Evolutionary conservation across 2,888 invertebrate genomes (phyloP), one percentile per base, ranked within the genome.

Genomic region (Desoria tigrina): DNA sequence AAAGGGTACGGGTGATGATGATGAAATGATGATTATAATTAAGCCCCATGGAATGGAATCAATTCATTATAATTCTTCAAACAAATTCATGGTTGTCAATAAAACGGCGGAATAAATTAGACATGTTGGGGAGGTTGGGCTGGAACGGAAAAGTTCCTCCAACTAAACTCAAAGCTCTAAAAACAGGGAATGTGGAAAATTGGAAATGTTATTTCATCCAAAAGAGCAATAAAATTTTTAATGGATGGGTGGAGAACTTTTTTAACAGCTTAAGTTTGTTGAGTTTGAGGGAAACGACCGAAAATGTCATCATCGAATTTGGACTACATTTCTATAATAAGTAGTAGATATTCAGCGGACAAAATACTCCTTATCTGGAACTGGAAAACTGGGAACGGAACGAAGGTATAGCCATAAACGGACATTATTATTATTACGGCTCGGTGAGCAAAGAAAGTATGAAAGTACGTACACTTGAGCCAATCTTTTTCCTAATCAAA

Each of bases 161-260:
- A 32, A 32, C 11, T 32, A 11, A 11, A 32, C 32, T 32, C 32
- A 7, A 11, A 11, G 11, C 32, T 32, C 32, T 32, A 11, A 7
- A 4, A 4, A 32, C 4, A 45, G n/a, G 45, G 16, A 45, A 21
- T 16, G 9, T 3, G 21, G 21, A n/a, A 45, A 45, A 45, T 18
- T 16, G 45, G 45, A 45, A 45, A 45, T 9, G 51, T 51, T 51
- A 51, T 51, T 51, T 51, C 51, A 16, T 51, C 26, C 14, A 14
- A 45, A 58, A 21, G 49, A 58, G 58, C 39, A 63, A 32, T 57
- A 63, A 63, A 63, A 56, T 50, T 63, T 63, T 63, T 63, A 63
- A 63, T 63, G 57, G 63, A 50, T 28, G 55, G 45, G 28, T 23
- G 24, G 42, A 24, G 39, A 57, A 57, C 57, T 57, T 57, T 57